Percentiles rank a stretch among this genome's conserved stretches.
Conservation (phyloP, 2,113 vertebrate species). For the Vidua chalybeata region DNA sequence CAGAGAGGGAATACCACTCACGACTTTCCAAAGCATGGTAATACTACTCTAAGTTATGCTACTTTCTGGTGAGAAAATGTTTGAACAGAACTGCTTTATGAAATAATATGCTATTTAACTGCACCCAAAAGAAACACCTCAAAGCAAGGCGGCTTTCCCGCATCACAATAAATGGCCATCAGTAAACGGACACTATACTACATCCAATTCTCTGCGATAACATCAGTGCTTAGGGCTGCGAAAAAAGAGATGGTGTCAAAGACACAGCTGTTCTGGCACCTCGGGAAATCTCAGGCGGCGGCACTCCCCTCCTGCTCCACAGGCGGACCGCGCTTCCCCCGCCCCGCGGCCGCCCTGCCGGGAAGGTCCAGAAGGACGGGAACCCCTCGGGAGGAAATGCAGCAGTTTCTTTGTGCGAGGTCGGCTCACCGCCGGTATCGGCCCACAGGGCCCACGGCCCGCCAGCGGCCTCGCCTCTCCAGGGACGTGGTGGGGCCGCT, state of each 20-base stretch:
- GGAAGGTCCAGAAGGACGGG: fast-evolving
- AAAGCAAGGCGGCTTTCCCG: not conserved
- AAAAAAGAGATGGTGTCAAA: fast-evolving
- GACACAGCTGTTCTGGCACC: fast-evolving
- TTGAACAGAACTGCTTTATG: not conserved
- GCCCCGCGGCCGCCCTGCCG: too few relatives aligned
- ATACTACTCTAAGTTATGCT: fast-evolving
- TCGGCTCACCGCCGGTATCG: fast-evolving
- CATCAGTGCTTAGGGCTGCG: fast-evolving
- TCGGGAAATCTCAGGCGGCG: fast-evolving
- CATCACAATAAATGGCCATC: not conserved
- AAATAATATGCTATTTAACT: not conserved
- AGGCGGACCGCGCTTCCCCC: fast-evolving
- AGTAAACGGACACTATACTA: fast-evolving
- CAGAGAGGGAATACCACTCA: fast-evolving
- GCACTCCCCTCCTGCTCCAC: fast-evolving
- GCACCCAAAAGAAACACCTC: not conserved
- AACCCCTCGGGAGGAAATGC: fast-evolving
- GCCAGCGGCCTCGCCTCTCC: not conserved
- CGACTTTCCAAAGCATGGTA: fast-evolving
- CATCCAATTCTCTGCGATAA: fast-evolving
- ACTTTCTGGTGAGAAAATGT: not conserved
- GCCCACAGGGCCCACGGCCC: not conserved
- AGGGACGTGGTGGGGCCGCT: not conserved
- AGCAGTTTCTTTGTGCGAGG: fast-evolving